phyloP scores from a whole-genome alignment of 1,140 invertebrate species.

The Drosophila navojoa region DNA sequence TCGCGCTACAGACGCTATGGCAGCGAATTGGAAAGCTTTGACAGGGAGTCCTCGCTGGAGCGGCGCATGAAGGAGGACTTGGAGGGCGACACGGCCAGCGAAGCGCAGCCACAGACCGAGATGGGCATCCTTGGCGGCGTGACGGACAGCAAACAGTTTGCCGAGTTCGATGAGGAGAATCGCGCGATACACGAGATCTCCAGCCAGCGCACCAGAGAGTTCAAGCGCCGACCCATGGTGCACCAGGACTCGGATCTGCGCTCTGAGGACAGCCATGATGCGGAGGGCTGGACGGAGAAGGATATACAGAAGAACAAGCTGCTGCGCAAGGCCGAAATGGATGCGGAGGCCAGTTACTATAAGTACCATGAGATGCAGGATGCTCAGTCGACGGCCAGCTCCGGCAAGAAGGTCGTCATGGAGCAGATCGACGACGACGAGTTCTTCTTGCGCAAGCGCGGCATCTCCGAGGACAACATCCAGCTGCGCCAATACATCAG shows the following conservation, averaged over 20 bases:
- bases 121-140: slow-evolving; percentile 71
- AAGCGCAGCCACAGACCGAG: slow-evolving; percentile 61
- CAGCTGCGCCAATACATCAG: slow-evolving; percentile 90
- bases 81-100: slow-evolving; percentile 69
- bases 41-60: slow-evolving; percentile 83
- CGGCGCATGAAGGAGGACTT: slow-evolving; percentile 80
- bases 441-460: slow-evolving; percentile 91
- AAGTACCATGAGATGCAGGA: slow-evolving; percentile 76
- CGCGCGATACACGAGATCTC: slow-evolving; percentile 83
- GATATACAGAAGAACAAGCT: slow-evolving; percentile 78
- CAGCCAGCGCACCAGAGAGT: slow-evolving; percentile 71
- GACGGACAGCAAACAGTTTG: slow-evolving; percentile 79
- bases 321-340: slow-evolving; percentile 73
- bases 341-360: slow-evolving; percentile 72
- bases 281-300: slow-evolving; percentile 74
- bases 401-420: slow-evolving; percentile 86
- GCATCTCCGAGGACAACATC: slow-evolving; percentile 92
- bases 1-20: slow-evolving; percentile 75
- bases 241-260: slow-evolving; percentile 81
- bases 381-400: slow-evolving; percentile 82
- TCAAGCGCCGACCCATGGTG: slow-evolving; percentile 77
- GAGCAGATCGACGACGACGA: slow-evolving; percentile 94
- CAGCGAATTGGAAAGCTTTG: slow-evolving; percentile 83
- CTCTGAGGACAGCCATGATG: slow-evolving; percentile 82
- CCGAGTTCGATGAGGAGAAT: slow-evolving; percentile 83